Conservation (phyloP, 2,797 vertebrate genomes). For the Siniperca scherzeri region DNA sequence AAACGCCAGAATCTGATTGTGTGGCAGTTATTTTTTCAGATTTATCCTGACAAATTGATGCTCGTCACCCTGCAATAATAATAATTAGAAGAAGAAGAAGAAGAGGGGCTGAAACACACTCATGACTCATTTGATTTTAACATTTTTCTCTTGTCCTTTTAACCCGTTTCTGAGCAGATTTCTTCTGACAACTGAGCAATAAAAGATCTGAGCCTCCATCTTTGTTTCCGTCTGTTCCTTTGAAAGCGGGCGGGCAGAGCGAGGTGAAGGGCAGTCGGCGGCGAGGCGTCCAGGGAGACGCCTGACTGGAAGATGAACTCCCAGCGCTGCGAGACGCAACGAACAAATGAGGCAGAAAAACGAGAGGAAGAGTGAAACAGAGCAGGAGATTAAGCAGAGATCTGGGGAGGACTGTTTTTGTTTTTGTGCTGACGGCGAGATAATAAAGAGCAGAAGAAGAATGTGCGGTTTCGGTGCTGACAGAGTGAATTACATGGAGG, state of each 20-base stretch:
- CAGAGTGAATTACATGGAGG: neutral
- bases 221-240: neutral
- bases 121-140: neutral
- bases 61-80: too few relatives aligned
- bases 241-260: neutral
- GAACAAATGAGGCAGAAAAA: neutral
- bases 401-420: neutral
- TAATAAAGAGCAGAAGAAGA: too few relatives aligned
- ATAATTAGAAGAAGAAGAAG: too few relatives aligned
- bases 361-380: neutral
- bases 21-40: too few relatives aligned
- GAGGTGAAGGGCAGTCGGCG: too few relatives aligned
- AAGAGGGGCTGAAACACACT: too few relatives aligned
- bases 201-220: neutral
- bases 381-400: too few relatives aligned
- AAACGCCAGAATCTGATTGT: too few relatives aligned
- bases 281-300: neutral
- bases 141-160: neutral
- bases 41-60: too few relatives aligned
- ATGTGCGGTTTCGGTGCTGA: neutral
- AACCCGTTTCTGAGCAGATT: neutral
- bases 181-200: neutral
- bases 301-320: slow-evolving; percentile 32
- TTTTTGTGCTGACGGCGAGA: neutral
- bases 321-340: neutral